These are phyloP conservation scores for Helicoverpa zea DNA, from an alignment of 1,140 invertebrate genomes.

Conservation along the genomic window DNA sequence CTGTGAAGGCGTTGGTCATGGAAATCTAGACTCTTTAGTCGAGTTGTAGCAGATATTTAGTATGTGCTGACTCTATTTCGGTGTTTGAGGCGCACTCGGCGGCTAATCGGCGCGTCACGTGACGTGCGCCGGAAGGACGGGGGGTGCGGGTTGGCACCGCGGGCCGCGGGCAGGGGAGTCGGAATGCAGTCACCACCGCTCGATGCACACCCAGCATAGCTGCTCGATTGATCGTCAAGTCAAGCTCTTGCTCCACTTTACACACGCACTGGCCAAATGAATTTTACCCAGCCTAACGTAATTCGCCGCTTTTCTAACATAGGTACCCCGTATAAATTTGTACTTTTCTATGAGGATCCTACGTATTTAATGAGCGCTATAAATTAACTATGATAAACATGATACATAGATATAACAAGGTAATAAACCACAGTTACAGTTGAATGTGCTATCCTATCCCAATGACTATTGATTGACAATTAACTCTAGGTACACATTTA, in stretches of 20 bases:
- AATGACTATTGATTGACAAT: background rate
- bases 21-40: constrained; percentile 66
- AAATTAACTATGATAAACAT: background rate
- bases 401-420: background rate
- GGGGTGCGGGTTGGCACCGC: constrained; percentile 77
- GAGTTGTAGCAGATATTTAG: constrained; percentile 79
- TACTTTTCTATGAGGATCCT: background rate
- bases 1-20: constrained; percentile 59
- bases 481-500: constrained; percentile 3
- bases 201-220: constrained; percentile 72
- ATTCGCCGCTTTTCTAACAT: background rate
- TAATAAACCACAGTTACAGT: background rate
- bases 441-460: constrained; percentile 1
- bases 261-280: constrained; percentile 28
- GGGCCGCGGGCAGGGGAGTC: constrained; percentile 72
- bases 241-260: constrained; percentile 49
- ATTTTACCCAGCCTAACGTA: constrained; percentile 2
- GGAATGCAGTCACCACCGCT: constrained; percentile 85
- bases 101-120: constrained; percentile 85
- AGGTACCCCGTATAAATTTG: too few species aligned
- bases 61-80: constrained; percentile 83
- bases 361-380: background rate
- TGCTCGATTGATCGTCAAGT: constrained; percentile 82
- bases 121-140: constrained; percentile 83
- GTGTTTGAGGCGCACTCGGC: constrained; percentile 83